phyloP scores from a whole-genome alignment of 2,797 vertebrate genomes.

The Ficedula albicollis region DNA sequence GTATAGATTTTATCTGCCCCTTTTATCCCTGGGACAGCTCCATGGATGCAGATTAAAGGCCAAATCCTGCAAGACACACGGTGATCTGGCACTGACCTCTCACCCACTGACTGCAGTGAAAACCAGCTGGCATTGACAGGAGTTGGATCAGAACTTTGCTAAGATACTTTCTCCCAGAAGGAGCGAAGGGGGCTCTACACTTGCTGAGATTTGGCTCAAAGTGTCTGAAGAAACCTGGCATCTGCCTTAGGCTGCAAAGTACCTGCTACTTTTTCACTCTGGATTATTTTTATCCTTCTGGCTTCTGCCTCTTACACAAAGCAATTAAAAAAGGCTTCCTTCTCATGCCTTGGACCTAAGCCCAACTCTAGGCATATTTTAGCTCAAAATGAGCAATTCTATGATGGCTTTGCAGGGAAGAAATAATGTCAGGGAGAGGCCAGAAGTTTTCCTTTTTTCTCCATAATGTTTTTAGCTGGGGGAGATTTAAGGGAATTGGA shows the following conservation, averaged over 20 bases:
- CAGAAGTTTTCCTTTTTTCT: background rate
- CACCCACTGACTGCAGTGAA: fast-evolving
- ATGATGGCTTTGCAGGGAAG: background rate
- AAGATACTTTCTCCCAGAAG: background rate
- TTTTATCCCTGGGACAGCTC: background rate
- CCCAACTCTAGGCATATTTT: background rate
- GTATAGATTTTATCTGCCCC: background rate
- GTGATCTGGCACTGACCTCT: background rate
- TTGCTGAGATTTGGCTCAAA: background rate
- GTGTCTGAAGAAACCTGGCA: background rate
- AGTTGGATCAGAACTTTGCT: background rate
- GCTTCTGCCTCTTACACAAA: background rate
- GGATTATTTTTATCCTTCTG: background rate
- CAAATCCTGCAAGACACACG: background rate
- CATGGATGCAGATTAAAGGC: background rate
- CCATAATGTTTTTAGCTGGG: background rate
- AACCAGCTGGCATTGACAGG: fast-evolving
- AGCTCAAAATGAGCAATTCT: background rate
- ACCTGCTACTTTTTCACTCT: background rate
- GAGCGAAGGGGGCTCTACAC: background rate
- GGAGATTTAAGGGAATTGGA: background rate
- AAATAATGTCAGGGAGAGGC: background rate
- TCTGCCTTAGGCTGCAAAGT: background rate
- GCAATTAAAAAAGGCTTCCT: background rate
- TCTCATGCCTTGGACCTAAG: background rate